Evolutionary conservation across 2,113 vertebrate genomes (phyloP).

Genomic region (Pelecanoides urinatrix): DNA sequence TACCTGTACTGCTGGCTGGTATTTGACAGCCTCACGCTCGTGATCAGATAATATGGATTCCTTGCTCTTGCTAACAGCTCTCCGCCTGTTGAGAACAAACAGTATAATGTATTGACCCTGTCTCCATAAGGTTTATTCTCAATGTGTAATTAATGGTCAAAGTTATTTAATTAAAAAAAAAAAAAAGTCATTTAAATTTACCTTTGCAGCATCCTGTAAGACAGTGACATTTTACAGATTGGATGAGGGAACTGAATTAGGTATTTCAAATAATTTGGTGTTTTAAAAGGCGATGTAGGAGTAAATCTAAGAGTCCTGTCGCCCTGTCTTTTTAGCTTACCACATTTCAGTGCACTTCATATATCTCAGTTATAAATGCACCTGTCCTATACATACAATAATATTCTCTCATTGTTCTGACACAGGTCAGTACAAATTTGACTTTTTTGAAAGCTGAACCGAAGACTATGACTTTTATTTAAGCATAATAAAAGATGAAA

Average conservation of each 20-base stretch:
- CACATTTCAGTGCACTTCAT: neutral
- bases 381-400: neutral
- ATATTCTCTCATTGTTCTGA: slow-evolving; percentile 6
- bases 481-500: neutral
- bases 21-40: slow-evolving; percentile 78
- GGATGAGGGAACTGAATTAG: neutral
- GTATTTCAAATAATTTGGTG: neutral
- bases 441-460: slow-evolving; percentile 12
- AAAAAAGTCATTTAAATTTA: neutral
- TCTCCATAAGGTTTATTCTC: neutral
- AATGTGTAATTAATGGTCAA: neutral
- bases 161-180: neutral
- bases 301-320: neutral
- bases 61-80: slow-evolving; percentile 85
- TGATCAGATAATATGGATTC: slow-evolving; percentile 82
- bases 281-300: neutral
- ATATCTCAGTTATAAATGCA: neutral
- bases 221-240: neutral
- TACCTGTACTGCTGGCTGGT: slow-evolving; percentile 49
- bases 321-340: neutral
- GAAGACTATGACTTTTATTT: neutral
- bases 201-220: neutral
- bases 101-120: neutral
- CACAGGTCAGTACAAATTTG: neutral
- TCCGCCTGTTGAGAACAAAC: slow-evolving; percentile 71